These are phyloP conservation scores for Cairina moschata DNA, from an alignment of 2,113 vertebrate species.

Conservation along the genomic window DNA sequence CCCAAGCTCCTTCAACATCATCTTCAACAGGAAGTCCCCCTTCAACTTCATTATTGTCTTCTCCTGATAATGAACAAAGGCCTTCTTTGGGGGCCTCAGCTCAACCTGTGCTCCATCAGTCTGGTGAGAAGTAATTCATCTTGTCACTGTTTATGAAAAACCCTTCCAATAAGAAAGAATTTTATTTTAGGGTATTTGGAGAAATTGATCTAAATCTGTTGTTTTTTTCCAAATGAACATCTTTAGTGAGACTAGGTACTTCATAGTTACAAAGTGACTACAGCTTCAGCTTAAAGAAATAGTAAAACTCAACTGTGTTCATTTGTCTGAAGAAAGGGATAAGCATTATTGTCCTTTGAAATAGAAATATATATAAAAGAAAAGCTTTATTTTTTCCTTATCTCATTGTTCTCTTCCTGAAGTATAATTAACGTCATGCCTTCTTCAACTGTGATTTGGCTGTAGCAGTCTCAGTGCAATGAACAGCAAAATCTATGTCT, in stretches of 20 bases:
- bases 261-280: not conserved
- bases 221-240: not conserved
- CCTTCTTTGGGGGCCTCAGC: constrained; percentile 69
- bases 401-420: not conserved
- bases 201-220: not conserved
- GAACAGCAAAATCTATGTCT: not conserved
- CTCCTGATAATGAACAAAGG: constrained; percentile 84
- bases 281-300: not conserved
- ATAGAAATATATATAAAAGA: not conserved
- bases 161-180: not conserved
- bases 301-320: not conserved
- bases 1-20: constrained; percentile 80
- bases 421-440: not conserved
- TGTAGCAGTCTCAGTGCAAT: constrained; percentile 36
- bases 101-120: constrained; percentile 72
- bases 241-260: not conserved
- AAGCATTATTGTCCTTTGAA: not conserved
- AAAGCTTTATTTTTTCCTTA: not conserved
- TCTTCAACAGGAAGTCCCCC: constrained; percentile 81
- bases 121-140: constrained; percentile 76
- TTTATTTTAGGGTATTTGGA: not conserved
- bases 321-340: not conserved
- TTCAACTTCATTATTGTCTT: constrained; percentile 80
- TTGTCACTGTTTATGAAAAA: constrained; percentile 19
- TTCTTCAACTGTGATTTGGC: not conserved